Conservation (phyloP, 2,888 invertebrate species). For the Tetramorium bicarinatum region DNA sequence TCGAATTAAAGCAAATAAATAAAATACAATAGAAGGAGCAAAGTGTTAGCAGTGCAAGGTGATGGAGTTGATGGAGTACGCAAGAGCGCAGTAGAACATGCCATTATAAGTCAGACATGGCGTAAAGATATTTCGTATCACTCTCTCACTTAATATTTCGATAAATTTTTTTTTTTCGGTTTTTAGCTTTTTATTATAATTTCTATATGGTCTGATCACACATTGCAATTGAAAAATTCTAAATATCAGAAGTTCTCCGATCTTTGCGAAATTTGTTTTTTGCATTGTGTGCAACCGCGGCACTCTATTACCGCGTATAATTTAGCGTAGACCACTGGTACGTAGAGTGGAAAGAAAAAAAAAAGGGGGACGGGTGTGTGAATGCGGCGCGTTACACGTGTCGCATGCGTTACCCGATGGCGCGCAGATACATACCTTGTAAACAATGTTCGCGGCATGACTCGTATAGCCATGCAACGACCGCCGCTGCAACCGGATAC, state of each 20-base stretch:
- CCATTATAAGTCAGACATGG: not conserved
- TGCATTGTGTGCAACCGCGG: conserved; percentile 4
- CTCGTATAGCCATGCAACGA: conserved; percentile 30
- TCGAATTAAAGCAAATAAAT: not conserved
- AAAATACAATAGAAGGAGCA: not conserved
- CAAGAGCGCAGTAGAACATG: conserved; percentile 5
- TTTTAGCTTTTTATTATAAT: not conserved
- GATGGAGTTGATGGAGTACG: not conserved
- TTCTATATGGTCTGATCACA: not conserved
- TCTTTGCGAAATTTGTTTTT: conserved; percentile 3
- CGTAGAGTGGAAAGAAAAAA: conserved; percentile 13
- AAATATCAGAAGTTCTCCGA: not conserved
- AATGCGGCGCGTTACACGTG: conserved; percentile 42
- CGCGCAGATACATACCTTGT: conserved; percentile 64
- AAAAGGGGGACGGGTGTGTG: not conserved
- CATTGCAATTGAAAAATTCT: not conserved
- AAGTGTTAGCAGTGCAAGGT: not conserved
- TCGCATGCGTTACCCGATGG: conserved; percentile 55
- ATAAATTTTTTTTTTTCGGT: not conserved
- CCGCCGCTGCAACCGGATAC: conserved; percentile 50
- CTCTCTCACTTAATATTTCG: not conserved
- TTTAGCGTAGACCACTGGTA: conserved; percentile 24
- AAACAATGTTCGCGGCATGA: conserved; percentile 73
- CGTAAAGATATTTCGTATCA: not conserved
- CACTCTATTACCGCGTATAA: conserved; percentile 43